Conservation (phyloP, 2,113 vertebrate genomes). For the Bungarus multicinctus region DNA sequence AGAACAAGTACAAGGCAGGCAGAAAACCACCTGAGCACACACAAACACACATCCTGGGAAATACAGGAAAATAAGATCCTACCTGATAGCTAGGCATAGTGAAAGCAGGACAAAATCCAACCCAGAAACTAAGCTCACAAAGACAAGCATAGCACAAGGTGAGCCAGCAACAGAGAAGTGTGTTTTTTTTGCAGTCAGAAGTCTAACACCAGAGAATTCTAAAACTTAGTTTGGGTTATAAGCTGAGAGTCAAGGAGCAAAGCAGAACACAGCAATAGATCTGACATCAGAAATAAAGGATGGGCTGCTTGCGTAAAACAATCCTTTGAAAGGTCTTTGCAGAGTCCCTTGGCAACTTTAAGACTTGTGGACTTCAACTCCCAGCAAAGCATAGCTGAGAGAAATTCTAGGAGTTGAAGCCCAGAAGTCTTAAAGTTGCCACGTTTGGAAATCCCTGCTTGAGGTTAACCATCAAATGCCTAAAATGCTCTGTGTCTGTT, state of each 20-base stretch:
- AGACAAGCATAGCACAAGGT: not conserved
- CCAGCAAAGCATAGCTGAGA: no score
- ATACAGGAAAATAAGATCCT: no score
- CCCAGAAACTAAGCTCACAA: not conserved
- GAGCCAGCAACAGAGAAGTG: not conserved
- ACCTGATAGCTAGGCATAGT: not conserved
- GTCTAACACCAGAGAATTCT: not conserved
- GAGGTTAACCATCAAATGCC: not conserved
- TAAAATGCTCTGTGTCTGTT: not conserved
- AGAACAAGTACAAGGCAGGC: no score
- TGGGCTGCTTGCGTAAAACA: not conserved
- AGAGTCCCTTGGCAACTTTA: not conserved
- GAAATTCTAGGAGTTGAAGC: not conserved
- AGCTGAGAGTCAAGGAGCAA: not conserved
- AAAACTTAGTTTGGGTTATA: not conserved
- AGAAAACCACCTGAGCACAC: no score
- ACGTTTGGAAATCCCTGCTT: not conserved
- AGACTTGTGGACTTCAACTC: no score
- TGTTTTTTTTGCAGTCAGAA: not conserved
- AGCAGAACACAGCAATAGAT: not conserved
- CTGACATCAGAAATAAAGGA: not conserved
- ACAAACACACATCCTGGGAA: no score
- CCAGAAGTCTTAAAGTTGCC: not conserved
- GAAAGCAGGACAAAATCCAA: not conserved
- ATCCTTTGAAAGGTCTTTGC: not conserved